Percentiles rank a stretch among this genome's conserved stretches.
These are phyloP conservation scores for Perca schrenkii DNA, from an alignment of 2,113 vertebrate species.

Conservation along the genomic window DNA sequence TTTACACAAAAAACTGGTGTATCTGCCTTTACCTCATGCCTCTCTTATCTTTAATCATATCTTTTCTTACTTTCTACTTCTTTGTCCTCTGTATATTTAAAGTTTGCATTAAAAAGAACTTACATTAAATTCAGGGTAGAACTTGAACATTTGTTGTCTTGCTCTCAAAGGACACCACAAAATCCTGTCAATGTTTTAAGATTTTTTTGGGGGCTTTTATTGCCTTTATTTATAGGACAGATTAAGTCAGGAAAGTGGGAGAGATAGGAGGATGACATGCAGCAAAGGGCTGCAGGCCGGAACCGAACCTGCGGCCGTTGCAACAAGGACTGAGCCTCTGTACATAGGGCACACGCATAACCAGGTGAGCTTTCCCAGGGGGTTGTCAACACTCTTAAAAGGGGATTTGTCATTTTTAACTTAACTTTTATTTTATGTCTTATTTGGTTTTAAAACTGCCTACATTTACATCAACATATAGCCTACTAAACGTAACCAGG, in stretches of 20 bases:
- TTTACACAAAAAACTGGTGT: constrained; percentile 13
- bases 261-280: no score
- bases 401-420: background rate
- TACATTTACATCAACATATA: no score
- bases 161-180: background rate
- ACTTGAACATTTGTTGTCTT: background rate
- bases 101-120: background rate
- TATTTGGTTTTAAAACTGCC: background rate
- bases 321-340: no score
- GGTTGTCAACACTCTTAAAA: background rate
- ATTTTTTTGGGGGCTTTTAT: no score
- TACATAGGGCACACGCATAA: no score
- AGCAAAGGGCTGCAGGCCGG: no score
- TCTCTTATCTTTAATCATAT: background rate
- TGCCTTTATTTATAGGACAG: no score
- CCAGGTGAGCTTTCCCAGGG: no score
- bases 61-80: background rate
- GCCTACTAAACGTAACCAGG: background rate
- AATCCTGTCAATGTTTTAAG: background rate
- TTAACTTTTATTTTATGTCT: background rate
- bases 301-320: no score
- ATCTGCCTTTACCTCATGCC: background rate
- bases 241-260: no score
- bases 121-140: background rate
- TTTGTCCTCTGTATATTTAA: background rate